Evolutionary conservation across 2,888 invertebrate genomes (phyloP), one percentile per base, ranked within the genome.

Genomic region (Coleophora flavipennella): DNA sequence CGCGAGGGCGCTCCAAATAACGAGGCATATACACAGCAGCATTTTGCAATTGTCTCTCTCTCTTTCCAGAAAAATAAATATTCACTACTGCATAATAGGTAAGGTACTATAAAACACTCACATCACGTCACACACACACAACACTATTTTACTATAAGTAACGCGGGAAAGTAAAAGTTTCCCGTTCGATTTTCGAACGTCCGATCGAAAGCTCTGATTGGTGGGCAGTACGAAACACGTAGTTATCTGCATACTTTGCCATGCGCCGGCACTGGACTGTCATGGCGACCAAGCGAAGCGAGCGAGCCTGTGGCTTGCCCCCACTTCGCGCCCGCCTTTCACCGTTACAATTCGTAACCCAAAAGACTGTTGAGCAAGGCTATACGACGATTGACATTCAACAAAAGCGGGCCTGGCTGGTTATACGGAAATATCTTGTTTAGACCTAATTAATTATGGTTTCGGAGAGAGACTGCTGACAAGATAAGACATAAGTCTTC

Each of bases 381-480:
- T 79, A 62, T 67, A 67, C 62, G 75, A 70, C 74, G 80, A 80
- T 71, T 80, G 81, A 80, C 81, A 80, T 79, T 79, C 71, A 78
- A 72, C 79, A 79, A 75, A 76, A 76, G 72, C 67, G 54, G 62
- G 58, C 57, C 57, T 63, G 51, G 56, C 59, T 59, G 1, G 20
- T 13, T 31, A 67, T 60, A 76, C 77, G 78, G 76, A 79, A 78
- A 79, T 70, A 61, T 61, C 54, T 41, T 53, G 60, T 57, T 61
- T 53, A 54, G 53, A 39, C 37, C 33, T 36, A 35, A 39, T 39
- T 42, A 40, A 28, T 42, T 35, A 20, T 20, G 20, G 20, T 20
- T 20, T 20, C 20, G 6, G 20, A 6, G 20, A 20, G 20, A 20
- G 6, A 20, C n/a, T n/a, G n/a, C n/a, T n/a, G n/a, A n/a, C n/a